Base-by-base conservation (phyloP, 2,797 vertebrate species). In the Oceanodroma leucorhoa region DNA sequence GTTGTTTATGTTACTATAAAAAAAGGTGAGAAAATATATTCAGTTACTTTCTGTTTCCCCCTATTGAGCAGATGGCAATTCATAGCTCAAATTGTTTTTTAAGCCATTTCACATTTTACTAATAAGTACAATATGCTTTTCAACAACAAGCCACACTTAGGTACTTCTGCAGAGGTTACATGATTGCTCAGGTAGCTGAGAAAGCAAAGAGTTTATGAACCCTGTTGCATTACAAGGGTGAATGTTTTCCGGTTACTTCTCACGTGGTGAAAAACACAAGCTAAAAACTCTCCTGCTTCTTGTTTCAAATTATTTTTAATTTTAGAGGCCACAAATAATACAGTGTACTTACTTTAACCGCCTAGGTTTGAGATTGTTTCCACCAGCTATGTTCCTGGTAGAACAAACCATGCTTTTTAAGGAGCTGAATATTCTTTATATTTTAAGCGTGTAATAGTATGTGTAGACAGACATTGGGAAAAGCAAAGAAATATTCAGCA, bases 11-110 rank as follows among this genome's bases (percentile, higher is more conserved):
- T 97, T 97, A 96, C 97, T 96, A 96, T 97, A 93, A 96, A 97
- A 97, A 97, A 97, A 98, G 96, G 97, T 98, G 98, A 97, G 97
- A 98, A 98, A 98, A 97, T 97, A 97, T 96, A 98, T 95, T 97
- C 97, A 86, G 97, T 97, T 97, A 95, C 97, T 98, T 98, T 98
- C 97, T 97, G 93, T 96, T 98, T 84, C 89, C 69, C 94, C 51
- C 92, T 95, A 96, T 96, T 94, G 97, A 98, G 95, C 98, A 98
- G 97, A 98, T 98, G 97, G 97, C 92, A 85, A 98, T 97, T 97
- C 86, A 93, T 97, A 97, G 97, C 97, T 98, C 96, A 97, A 97
- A 98, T 97, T 97, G 97, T 89, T 98, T 98, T 97, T 97, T 89
- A 97, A 97, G 97, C 95, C 95, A 96, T 97, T 97, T 98, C 97